Evolutionary conservation across 2,113 vertebrate species (phyloP), one percentile per base, ranked within the genome.

Genomic region (Alosa alosa): DNA sequence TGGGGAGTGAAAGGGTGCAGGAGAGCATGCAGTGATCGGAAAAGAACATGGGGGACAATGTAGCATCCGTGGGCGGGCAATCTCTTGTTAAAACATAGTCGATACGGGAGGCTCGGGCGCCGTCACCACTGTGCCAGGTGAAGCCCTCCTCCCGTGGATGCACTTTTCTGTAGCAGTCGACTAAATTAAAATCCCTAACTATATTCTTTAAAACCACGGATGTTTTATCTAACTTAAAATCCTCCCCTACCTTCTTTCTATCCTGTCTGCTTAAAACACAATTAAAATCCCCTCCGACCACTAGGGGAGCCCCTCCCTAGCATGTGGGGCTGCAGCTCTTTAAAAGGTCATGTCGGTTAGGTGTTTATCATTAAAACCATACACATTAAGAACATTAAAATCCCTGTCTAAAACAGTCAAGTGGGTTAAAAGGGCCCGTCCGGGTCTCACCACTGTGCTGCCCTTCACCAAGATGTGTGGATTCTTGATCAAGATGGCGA

Each of bases 71-170:
- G 3, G 52, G 81, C 17, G 44, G 78, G 50, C 44, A 86, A 5
- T 83, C 39, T 6, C 86, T 4, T 36, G 60, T 36, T 86, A 88
- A 90, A 50, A 89, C 0, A 20, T 75, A 90, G 6, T 88, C 84
- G 1, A 88, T 86, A 0, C 82, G 22, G 22, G 87, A 90, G 64
- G 84, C 84, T 39, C 13, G 47, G 36, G 84, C 5, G 0, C 86
- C 57, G n/a, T 85, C 83, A 68, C 60, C 81, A 81, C 86, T 86
- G 20, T 39, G 9, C 86, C 86, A 87, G 60, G 86, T 86, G 83
- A 64, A 87, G 49, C 83, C 82, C 50, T 84, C 83, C 82, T 64
- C 83, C 31, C 72, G 36, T 9, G 2, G 83, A 87, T 87, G 52
- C 75, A 82, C 0, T 4, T 3, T 41, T 2, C 8, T 81, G 13